Percentiles rank a stretch among this genome's conserved stretches.
These are phyloP conservation scores for Enteromius treurensis DNA, from an alignment of 2,797 vertebrate genomes.

Conservation along the genomic window DNA sequence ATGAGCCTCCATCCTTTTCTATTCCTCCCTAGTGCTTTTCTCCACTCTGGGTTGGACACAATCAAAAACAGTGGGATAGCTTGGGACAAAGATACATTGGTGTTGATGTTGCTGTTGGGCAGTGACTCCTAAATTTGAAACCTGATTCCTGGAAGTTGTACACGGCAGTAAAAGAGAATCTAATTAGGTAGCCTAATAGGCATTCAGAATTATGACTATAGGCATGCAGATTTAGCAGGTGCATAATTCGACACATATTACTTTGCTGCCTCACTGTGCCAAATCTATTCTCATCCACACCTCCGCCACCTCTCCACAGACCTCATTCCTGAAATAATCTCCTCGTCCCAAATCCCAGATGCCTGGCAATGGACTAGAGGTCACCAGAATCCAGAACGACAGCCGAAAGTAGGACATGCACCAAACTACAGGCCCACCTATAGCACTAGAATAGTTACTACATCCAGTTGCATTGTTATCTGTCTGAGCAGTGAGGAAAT, in stretches of 20 bases:
- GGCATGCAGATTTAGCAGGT: slow-evolving; percentile 15
- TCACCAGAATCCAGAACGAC: slow-evolving; percentile 60
- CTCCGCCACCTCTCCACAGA: slow-evolving; percentile 62
- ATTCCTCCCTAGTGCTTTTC: slow-evolving; percentile 15
- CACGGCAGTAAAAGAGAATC: not conserved
- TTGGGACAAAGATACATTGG: not conserved
- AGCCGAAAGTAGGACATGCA: slow-evolving; percentile 68
- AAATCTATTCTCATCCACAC: slow-evolving; percentile 60
- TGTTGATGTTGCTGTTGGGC: not conserved
- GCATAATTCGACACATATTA: slow-evolving; percentile 51
- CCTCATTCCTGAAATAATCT: slow-evolving; percentile 76
- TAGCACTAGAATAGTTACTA: slow-evolving; percentile 50
- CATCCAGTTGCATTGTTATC: slow-evolving; percentile 22
- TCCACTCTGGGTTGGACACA: not conserved
- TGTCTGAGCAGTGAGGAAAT: not conserved
- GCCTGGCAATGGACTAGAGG: slow-evolving; percentile 65
- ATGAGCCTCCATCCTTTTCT: slow-evolving; percentile 15
- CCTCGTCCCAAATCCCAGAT: slow-evolving; percentile 70
- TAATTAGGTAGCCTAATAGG: not conserved
- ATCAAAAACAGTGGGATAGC: slow-evolving; percentile 4
- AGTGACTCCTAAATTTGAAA: not conserved
- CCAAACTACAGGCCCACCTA: slow-evolving; percentile 58
- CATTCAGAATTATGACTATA: not conserved
- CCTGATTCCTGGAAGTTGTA: not conserved
- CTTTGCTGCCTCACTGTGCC: slow-evolving; percentile 53